Conservation (phyloP, 2,797 vertebrate genomes). For the Poeciliopsis infans region DNA sequence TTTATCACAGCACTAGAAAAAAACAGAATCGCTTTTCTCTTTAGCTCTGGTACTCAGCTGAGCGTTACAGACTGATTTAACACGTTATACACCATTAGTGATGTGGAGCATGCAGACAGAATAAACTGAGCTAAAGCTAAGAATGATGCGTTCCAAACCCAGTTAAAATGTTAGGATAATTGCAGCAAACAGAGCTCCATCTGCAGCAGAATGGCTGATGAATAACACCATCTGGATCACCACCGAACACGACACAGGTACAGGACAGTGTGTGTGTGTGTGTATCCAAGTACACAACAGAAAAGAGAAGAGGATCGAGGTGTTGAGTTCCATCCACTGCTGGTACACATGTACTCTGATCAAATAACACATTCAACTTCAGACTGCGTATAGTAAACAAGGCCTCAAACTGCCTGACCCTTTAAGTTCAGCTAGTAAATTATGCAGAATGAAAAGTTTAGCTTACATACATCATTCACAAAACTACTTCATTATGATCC, state of each 20-base stretch:
- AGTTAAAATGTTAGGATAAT: slow-evolving; percentile 19
- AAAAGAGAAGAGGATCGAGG: slow-evolving; percentile 38
- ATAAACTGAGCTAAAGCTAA: slow-evolving; percentile 10
- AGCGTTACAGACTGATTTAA: not conserved
- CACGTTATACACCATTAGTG: not conserved
- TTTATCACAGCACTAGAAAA: not conserved
- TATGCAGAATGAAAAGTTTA: not conserved
- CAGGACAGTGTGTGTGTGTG: slow-evolving; percentile 16
- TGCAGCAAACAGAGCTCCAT: slow-evolving; percentile 29
- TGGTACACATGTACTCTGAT: slow-evolving; percentile 52
- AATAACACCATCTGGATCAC: slow-evolving; percentile 66
- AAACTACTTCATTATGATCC: not conserved
- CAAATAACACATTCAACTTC: slow-evolving; percentile 29
- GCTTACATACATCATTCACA: not conserved
- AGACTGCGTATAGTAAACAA: slow-evolving; percentile 42
- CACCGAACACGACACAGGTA: slow-evolving; percentile 43
- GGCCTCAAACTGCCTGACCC: not conserved
- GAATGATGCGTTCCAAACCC: slow-evolving; percentile 22
- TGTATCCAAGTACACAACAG: slow-evolving; percentile 13
- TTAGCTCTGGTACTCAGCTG: not conserved
- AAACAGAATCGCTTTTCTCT: slow-evolving; percentile 12
- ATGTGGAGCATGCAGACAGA: slow-evolving; percentile 5
- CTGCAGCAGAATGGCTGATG: slow-evolving; percentile 53
- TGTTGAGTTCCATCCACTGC: slow-evolving; percentile 64
- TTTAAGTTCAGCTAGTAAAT: not conserved